Evolutionary conservation across 2,797 vertebrate species (phyloP), one percentile per base, ranked within the genome.

Genomic region (Platalea minor): DNA sequence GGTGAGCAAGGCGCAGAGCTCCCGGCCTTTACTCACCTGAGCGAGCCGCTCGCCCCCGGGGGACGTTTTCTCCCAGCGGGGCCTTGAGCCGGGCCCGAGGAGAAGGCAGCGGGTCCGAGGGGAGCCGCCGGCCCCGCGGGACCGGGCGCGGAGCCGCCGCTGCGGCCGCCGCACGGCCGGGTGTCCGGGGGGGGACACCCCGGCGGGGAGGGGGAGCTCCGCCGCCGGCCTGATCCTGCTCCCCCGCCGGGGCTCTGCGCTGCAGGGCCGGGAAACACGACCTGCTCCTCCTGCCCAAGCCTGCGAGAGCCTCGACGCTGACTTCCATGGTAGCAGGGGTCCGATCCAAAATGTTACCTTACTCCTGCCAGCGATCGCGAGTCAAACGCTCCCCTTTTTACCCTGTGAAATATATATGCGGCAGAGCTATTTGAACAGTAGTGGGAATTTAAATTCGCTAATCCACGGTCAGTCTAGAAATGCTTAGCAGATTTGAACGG

Each of bases 401-500:
- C 56, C 12, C 90, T 85, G 80, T 95, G 90, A 85, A 94, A 94
- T 93, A 89, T 76, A 89, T 87, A 88, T 33, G 72, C 23, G 48
- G 80, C 64, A 51, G 45, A 95, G 86, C 67, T 96, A 96, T 97
- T 95, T 90, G 88, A 95, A 96, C 88, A 75, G 95, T 76, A 94
- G 94, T 91, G 94, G 83, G 88, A 91, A 96, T 96, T 94, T 70
- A 82, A 63, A 91, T 94, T 95, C 54, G 64, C 80, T 95, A 96
- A 94, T 96, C 96, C 85, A 91, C 23, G 56, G 54, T 18, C 88
- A 25, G 65, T 48, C 50, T 81, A 76, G 80, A 94, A 85, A 95
- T 13, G 65, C 60, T 91, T 88, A 82, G 77, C 54, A 82, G 91
- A 95, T 95, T 93, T 89, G 56, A 94, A 76, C 45, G 26, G 77